phyloP scores from a whole-genome alignment of 2,113 vertebrate genomes.

The Nesoenas mayeri region DNA sequence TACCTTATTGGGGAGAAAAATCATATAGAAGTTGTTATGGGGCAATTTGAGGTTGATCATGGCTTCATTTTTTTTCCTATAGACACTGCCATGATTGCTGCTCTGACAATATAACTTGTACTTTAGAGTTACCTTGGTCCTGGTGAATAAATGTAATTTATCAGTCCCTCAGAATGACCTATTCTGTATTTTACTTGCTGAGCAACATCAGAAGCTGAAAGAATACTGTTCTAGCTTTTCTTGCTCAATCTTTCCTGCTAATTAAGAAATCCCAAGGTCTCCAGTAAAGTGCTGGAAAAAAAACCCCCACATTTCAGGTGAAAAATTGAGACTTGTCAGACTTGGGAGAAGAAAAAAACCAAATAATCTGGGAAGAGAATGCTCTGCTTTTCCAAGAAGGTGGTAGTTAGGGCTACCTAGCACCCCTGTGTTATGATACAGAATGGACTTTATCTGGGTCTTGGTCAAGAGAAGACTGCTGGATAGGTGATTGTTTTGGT shows the following conservation, averaged over 20 bases:
- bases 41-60: not conserved
- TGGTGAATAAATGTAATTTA: not conserved
- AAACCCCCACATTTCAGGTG: not conserved
- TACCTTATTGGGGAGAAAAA: not conserved
- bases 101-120: not conserved
- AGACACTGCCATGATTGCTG: not conserved
- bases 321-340: not conserved
- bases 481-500: too few relatives aligned
- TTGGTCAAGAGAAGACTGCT: not conserved
- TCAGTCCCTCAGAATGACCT: not conserved
- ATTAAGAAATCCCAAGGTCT: not conserved
- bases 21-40: not conserved
- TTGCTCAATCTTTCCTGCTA: not conserved
- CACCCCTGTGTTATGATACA: not conserved
- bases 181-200: not conserved
- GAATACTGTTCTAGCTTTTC: not conserved
- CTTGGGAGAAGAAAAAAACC: not conserved
- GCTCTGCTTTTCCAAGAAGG: not conserved
- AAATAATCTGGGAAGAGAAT: fast-evolving
- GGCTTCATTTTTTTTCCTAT: not conserved
- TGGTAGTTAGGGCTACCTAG: not conserved
- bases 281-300: not conserved
- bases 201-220: not conserved
- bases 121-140: not conserved
- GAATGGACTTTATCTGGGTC: not conserved